phyloP scores from a whole-genome alignment of 2,797 vertebrate species.

The Danio choprae region DNA sequence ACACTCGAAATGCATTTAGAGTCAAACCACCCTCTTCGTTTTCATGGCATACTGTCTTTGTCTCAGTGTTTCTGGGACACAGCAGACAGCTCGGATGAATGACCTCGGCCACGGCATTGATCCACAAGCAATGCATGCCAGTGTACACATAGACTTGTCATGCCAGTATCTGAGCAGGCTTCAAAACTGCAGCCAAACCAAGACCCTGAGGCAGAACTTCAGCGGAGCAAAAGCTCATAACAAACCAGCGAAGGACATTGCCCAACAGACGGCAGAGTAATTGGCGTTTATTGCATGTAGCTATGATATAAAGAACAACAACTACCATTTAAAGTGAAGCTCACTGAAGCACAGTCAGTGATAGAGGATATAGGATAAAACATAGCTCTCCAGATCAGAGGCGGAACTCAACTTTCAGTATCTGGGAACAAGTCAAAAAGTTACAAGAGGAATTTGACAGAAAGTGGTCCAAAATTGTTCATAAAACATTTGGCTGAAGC shows the following conservation, averaged over 20 bases:
- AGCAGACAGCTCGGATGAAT: conserved; percentile 56
- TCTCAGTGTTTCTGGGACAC: conserved; percentile 27
- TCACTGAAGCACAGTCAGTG: neutral
- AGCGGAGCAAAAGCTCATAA: conserved; percentile 22
- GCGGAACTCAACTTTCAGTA: neutral
- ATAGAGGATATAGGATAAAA: neutral
- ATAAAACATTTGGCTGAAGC: too few species aligned
- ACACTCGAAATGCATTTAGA: conserved; percentile 30
- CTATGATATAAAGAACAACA: conserved; percentile 28
- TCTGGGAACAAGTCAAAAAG: neutral
- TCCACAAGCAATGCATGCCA: conserved; percentile 40
- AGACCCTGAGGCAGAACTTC: conserved; percentile 40
- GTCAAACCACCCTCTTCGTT: conserved; percentile 28
- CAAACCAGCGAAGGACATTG: neutral
- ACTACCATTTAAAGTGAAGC: neutral
- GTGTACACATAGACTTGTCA: conserved; percentile 32
- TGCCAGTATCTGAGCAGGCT: conserved; percentile 22
- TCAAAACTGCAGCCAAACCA: conserved; percentile 27
- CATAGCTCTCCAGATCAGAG: neutral
- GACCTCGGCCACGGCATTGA: conserved; percentile 43
- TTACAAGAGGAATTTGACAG: neutral
- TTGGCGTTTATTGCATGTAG: conserved; percentile 31
- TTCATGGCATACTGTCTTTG: conserved; percentile 15
- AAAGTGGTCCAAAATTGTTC: too few species aligned
- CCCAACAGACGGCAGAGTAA: conserved; percentile 10